Base-by-base conservation (phyloP, 1,140 invertebrate genomes). In the Hesperophylax magnus region DNA sequence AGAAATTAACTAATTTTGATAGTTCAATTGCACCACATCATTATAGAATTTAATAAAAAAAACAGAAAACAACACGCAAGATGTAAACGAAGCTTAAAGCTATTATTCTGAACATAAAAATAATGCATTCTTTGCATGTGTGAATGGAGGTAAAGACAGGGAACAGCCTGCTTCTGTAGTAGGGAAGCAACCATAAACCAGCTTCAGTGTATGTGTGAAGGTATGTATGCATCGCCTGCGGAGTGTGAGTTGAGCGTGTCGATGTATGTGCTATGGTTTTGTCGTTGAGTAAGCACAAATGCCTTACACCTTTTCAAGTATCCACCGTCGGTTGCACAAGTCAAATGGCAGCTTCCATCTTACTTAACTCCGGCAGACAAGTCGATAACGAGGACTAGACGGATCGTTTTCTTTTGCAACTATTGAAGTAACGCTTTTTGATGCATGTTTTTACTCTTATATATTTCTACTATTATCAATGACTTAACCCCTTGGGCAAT, bases 251-350 rank as follows among this genome's bases (percentile, higher is more conserved):
- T 56, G 14, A 15, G 58, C 17, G 22, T 20, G 34, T 58, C 39
- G 8, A 18, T 53, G n/a, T 22, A 39, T 47, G 67, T 47, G 67
- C 0, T 39, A 71, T 52, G 67, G 67, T 52, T 65, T 20, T 71
- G 31, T 52, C 27, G 67, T 71, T 71, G 34, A 71, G 31, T 71
- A 71, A 71, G 67, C 67, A 71, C 67, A 71, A 71, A 71, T 71
- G 67, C 47, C 67, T 47, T 71, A 71, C 67, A 71, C 67, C 67
- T 71, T 71, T 71, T 52, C 39, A 22, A 52, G 67, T 71, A 34
- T 17, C 61, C 24, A 17, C 61, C 61, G 61, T 17, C 61, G 20
- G 63, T 31, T 52, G 67, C 67, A 20, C 67, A 47, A 71, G n/a
- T 52, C 39, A 22, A 71, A 47, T 18, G 67, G 34, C 39, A 18